These are phyloP conservation scores for Gallinago solitaria DNA, from an alignment of 2,797 vertebrate genomes.

Conservation along the genomic window DNA sequence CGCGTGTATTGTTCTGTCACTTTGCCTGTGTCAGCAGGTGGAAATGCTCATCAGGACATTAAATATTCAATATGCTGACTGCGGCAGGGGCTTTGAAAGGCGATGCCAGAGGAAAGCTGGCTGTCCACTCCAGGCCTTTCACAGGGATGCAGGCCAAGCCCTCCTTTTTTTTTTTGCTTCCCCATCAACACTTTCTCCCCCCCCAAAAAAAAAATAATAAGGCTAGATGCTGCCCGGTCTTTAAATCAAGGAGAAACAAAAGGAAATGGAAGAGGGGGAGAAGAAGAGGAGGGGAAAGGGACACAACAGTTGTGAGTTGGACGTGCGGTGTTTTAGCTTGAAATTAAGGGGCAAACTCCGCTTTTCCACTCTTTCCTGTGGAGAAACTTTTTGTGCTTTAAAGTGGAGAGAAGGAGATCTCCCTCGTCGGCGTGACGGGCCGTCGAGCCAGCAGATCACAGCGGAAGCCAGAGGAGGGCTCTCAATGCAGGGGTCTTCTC, in stretches of 20 bases:
- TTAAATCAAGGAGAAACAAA: not conserved
- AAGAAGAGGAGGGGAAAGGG: not conserved
- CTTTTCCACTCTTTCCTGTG: not conserved
- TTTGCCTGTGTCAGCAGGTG: constrained; percentile 99
- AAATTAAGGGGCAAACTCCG: not conserved
- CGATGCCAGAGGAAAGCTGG: constrained; percentile 79
- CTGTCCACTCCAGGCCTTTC: constrained; percentile 58
- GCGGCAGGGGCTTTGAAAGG: constrained; percentile 89
- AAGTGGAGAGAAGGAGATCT: not conserved
- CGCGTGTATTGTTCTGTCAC: constrained; percentile 94
- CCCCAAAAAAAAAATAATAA: not conserved
- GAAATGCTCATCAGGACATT: constrained; percentile 97
- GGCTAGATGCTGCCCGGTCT: not conserved
- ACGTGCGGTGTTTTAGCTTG: not conserved
- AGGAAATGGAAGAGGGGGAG: not conserved
- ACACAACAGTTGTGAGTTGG: not conserved
- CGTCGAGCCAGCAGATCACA: not conserved
- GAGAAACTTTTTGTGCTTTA: constrained; percentile 29
- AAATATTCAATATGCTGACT: constrained; percentile 99
- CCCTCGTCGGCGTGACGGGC: not conserved
- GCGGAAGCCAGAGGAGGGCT: not conserved
- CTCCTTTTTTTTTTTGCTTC: not conserved
- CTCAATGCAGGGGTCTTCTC: not conserved
- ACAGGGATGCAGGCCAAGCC: not conserved
- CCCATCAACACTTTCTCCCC: not conserved